Percentiles rank a stretch among this genome's conserved stretches.
phyloP scores from a whole-genome alignment of 2,797 vertebrate genomes.

The Thunnus albacares region DNA sequence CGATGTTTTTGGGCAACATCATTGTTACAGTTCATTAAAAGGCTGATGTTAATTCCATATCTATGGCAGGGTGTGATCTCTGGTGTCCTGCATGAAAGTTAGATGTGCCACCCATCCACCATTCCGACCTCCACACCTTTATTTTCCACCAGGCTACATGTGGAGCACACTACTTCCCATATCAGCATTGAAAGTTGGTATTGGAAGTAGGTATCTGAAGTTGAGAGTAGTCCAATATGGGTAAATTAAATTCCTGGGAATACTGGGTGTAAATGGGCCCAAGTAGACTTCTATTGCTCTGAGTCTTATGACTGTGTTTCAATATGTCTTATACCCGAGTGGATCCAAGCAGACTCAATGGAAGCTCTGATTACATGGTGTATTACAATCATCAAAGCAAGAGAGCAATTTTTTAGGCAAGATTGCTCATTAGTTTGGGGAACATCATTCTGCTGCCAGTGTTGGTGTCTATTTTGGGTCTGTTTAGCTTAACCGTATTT shows the following conservation, averaged over 20 bases:
- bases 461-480: not conserved
- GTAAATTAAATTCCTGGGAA: not conserved
- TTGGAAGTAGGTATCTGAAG: no score
- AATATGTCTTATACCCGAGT: not conserved
- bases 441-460: not conserved
- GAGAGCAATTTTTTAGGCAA: not conserved
- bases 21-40: no score
- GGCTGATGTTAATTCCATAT: no score
- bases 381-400: not conserved
- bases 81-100: no score
- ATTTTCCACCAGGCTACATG: no score
- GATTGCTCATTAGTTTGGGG: not conserved
- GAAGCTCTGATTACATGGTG: not conserved
- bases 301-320: not conserved
- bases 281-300: not conserved
- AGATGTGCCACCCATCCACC: no score
- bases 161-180: no score
- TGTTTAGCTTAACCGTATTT: no score
- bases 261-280: not conserved
- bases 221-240: not conserved
- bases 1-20: no score
- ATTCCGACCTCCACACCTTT: no score
- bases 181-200: no score
- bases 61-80: no score
- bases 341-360: not conserved